Evolutionary conservation across 2,888 invertebrate genomes (phyloP).

Genomic region (Andrena flavipes): DNA sequence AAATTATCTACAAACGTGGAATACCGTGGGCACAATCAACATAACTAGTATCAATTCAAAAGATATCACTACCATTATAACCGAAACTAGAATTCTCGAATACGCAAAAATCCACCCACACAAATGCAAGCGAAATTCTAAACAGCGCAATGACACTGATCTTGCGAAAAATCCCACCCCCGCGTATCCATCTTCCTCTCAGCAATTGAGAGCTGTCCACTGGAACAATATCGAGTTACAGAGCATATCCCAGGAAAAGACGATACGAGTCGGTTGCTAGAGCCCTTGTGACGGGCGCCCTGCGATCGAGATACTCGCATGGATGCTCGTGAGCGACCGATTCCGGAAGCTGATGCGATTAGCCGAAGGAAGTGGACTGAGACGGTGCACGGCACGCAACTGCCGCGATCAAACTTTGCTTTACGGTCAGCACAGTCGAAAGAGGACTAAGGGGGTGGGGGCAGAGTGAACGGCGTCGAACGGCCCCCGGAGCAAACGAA

Average conservation of each 20-base stretch:
- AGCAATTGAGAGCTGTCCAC: background rate
- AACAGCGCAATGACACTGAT: no score
- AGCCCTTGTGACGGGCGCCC: background rate
- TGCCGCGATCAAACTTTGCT: slow-evolving; percentile 41
- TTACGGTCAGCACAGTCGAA: slow-evolving; percentile 40
- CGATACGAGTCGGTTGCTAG: background rate
- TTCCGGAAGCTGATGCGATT: slow-evolving; percentile 41
- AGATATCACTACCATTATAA: no score
- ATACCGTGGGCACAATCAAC: no score
- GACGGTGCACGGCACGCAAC: background rate
- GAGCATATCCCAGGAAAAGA: background rate
- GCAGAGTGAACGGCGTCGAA: slow-evolving; percentile 19
- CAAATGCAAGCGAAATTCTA: no score
- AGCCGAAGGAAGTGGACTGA: slow-evolving; percentile 18
- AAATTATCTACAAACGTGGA: no score
- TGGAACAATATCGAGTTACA: background rate
- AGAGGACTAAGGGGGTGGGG: slow-evolving; percentile 39
- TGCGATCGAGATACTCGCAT: slow-evolving; percentile 1
- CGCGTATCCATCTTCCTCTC: no score
- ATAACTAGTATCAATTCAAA: no score
- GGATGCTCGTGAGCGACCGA: slow-evolving; percentile 23
- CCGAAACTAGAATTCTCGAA: no score
- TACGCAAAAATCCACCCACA: no score
- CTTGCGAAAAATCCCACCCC: no score
- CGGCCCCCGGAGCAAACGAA: slow-evolving; percentile 48